Percentiles rank a stretch among this genome's conserved stretches.
Evolutionary conservation across 2,113 vertebrate species (phyloP).

Genomic region (Xenus cinereus): DNA sequence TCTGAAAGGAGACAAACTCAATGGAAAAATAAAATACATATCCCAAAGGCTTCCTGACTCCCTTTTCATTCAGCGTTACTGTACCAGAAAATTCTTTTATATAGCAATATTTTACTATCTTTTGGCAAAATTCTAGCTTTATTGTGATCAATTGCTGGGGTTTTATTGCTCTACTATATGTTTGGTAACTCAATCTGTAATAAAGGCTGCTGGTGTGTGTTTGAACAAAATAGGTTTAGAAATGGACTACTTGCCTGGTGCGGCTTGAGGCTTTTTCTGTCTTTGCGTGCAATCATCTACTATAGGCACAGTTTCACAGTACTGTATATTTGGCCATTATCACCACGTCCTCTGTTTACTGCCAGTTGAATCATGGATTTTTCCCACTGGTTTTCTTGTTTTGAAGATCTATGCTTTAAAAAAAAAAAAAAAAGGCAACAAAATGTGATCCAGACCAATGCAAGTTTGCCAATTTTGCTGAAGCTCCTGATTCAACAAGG

Average conservation of each 20-base stretch:
- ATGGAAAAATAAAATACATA: constrained; percentile 12
- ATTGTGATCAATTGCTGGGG: neutral
- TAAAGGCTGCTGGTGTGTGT: neutral
- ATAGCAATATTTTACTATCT: neutral
- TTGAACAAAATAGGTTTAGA: neutral
- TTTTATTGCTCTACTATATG: neutral
- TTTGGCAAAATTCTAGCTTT: constrained; percentile 12
- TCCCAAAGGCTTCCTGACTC: neutral
- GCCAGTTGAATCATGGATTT: neutral
- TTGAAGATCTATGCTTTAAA: neutral
- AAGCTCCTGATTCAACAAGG: constrained; percentile 16
- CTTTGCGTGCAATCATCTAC: neutral
- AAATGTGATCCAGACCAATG: neutral
- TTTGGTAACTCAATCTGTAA: neutral
- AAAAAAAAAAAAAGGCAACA: neutral
- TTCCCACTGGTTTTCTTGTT: neutral
- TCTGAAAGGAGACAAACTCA: neutral
- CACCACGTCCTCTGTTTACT: neutral
- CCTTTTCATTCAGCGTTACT: neutral
- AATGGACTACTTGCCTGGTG: neutral
- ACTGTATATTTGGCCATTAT: neutral
- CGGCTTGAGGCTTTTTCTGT: neutral
- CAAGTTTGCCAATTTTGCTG: neutral
- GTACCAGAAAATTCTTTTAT: constrained; percentile 9
- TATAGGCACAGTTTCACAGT: neutral